A percentile compares a stretch with the other conserved stretches of the same genome.
Evolutionary conservation across 2,888 invertebrate genomes (phyloP).

Genomic region (Frankliniella intonsa): DNA sequence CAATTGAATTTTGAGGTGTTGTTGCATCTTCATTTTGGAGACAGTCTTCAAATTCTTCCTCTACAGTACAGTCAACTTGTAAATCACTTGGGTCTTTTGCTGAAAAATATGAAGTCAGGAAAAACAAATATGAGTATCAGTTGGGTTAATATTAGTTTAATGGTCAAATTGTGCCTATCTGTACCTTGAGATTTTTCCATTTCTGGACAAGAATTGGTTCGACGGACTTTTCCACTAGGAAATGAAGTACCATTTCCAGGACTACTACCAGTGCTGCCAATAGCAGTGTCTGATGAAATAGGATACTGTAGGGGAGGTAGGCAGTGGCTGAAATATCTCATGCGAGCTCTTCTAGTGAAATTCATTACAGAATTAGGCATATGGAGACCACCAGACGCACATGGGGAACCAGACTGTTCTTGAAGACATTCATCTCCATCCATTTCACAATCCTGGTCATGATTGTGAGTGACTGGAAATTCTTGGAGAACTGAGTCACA

Average conservation of each 20-base stretch:
- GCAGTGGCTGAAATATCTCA: conserved; percentile 62
- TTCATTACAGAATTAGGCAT: conserved; percentile 47
- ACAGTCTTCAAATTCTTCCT: conserved; percentile 43
- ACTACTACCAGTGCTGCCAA: conserved; percentile 47
- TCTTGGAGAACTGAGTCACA: conserved; percentile 48
- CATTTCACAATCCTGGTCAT: conserved; percentile 40
- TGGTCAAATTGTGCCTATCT: not conserved
- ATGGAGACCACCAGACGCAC: conserved; percentile 57
- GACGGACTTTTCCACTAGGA: conserved; percentile 48
- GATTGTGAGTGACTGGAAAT: conserved; percentile 32
- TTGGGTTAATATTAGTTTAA: not conserved
- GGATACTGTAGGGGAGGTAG: conserved; percentile 44
- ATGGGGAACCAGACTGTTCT: conserved; percentile 48
- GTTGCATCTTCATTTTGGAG: not conserved
- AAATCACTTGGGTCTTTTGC: conserved; percentile 27
- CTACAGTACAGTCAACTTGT: conserved; percentile 40
- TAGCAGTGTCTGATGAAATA: not conserved
- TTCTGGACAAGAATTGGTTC: conserved; percentile 64
- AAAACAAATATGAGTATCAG: not conserved
- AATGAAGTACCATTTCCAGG: conserved; percentile 45
- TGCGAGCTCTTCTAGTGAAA: conserved; percentile 53
- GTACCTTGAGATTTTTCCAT: conserved; percentile 48
- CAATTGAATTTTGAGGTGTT: conserved; percentile 14
- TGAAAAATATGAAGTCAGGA: not conserved
- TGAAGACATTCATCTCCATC: conserved; percentile 41